Conservation (phyloP, 2,888 invertebrate genomes). For the Xiphydria camelus region DNA sequence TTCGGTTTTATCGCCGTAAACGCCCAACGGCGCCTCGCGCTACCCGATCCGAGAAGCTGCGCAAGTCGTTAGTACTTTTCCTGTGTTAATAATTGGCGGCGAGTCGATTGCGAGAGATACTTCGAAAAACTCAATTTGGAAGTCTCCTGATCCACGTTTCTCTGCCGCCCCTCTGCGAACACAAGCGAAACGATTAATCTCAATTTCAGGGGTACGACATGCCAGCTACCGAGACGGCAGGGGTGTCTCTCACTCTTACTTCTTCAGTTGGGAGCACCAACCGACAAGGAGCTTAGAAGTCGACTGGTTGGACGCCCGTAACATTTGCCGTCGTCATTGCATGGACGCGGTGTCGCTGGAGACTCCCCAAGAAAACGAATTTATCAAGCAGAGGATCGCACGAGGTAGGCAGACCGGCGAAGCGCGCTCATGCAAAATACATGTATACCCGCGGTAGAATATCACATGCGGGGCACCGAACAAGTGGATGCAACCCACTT, state of each 20-base stretch:
- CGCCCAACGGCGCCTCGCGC: slow-evolving; percentile 82
- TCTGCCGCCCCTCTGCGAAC: no score
- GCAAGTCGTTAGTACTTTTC: slow-evolving; percentile 74
- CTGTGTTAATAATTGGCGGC: neutral
- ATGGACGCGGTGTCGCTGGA: slow-evolving; percentile 93
- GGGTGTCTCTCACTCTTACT: slow-evolving; percentile 87
- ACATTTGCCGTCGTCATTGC: slow-evolving; percentile 89
- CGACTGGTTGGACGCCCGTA: slow-evolving; percentile 88
- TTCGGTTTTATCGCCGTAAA: slow-evolving; percentile 69
- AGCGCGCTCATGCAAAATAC: neutral
- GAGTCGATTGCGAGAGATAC: no score
- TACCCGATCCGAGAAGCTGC: slow-evolving; percentile 88
- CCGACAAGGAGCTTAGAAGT: slow-evolving; percentile 83
- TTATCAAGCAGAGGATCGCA: slow-evolving; percentile 83
- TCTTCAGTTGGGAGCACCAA: slow-evolving; percentile 90
- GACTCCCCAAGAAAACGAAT: slow-evolving; percentile 89
- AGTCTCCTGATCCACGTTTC: no score
- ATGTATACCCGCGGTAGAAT: no score
- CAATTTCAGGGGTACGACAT: slow-evolving; percentile 76
- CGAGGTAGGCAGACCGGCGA: no score
- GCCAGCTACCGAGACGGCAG: slow-evolving; percentile 86
- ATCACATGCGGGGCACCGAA: no score
- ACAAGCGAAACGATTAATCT: no score
- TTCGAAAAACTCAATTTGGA: no score
- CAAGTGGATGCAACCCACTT: neutral